Evolutionary conservation across 2,888 invertebrate genomes (phyloP), one percentile per base, ranked within the genome.

Genomic region (Phytoseiulus persimilis): DNA sequence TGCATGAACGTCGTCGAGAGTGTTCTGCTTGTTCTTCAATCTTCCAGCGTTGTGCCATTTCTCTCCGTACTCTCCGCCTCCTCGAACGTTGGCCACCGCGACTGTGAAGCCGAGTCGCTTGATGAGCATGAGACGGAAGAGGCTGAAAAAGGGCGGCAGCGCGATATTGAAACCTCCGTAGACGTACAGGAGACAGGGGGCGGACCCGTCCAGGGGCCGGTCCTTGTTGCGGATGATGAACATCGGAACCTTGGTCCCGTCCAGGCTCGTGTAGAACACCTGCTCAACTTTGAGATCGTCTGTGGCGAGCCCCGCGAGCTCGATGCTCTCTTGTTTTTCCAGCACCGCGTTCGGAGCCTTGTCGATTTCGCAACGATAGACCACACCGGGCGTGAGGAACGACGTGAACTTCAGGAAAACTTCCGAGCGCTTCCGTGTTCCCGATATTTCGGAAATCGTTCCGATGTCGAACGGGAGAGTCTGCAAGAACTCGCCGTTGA

Each of bases 21-120:
- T 96, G 93, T 99, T 99, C 94, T 99, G 98, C 92, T 99, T 99
- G 92, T 98, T 97, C 2, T 95, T 94, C 91, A 96, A 94, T 32
- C 96, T 95, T 0, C 98, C 99, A 9, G 94, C 96, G 93, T 98
- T 96, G 93, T 99, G 98, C 99, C 99, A 99, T 91, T 95, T 95
- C 93, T 98, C 97, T 83, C 99, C 99, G 93, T 98, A 99, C 93
- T 99, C 99, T 0, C 98, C 98, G 92, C 99, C 99, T 90, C 99
- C 99, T 89, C 99, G 94, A 90, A 99, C 95, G 94, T 99, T 99
- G 39, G 99, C 96, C 91, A 97, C 94, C 31, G 97, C 98, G 91
- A 96, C 94, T 90, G 98, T 94, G 0, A 98, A 98, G 92, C 95
- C 94, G 91, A 98, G 95, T 92, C 97, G 95, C 92, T 97, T 96